phyloP scores from a whole-genome alignment of 2,888 invertebrate genomes.

The Strigamia transsilvanica region DNA sequence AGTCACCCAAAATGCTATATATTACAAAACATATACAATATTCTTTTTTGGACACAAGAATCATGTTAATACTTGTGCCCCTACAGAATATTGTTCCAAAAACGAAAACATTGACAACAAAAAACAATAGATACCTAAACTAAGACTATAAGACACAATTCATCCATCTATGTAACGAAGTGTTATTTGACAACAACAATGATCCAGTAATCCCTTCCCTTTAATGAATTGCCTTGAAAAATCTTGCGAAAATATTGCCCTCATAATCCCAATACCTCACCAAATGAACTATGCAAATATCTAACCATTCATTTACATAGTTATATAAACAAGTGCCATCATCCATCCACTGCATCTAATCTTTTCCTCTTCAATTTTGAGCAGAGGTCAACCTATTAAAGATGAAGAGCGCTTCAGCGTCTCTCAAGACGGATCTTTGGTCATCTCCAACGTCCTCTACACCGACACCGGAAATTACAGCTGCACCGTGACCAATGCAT shows the following conservation, averaged over 20 bases:
- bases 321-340: not conserved
- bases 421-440: slow-evolving; percentile 54
- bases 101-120: too few relatives aligned
- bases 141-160: too few relatives aligned
- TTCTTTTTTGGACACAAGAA: too few relatives aligned
- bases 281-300: not conserved
- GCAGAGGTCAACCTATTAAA: slow-evolving; percentile 53
- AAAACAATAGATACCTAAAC: too few relatives aligned
- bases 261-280: not conserved
- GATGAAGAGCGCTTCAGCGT: slow-evolving; percentile 55
- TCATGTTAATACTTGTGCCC: too few relatives aligned
- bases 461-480: slow-evolving; percentile 55
- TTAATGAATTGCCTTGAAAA: not conserved
- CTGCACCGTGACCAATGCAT: slow-evolving; percentile 55
- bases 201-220: too few relatives aligned
- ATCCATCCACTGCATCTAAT: not conserved
- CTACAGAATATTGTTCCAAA: too few relatives aligned
- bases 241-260: not conserved
- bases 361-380: slow-evolving; percentile 9
- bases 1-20: too few relatives aligned
- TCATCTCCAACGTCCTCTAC: slow-evolving; percentile 54
- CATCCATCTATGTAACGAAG: too few relatives aligned
- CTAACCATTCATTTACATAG: not conserved
- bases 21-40: too few relatives aligned
- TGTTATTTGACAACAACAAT: too few relatives aligned